phyloP scores from a whole-genome alignment of 2,888 invertebrate species.

The Parochlus steinenii region DNA sequence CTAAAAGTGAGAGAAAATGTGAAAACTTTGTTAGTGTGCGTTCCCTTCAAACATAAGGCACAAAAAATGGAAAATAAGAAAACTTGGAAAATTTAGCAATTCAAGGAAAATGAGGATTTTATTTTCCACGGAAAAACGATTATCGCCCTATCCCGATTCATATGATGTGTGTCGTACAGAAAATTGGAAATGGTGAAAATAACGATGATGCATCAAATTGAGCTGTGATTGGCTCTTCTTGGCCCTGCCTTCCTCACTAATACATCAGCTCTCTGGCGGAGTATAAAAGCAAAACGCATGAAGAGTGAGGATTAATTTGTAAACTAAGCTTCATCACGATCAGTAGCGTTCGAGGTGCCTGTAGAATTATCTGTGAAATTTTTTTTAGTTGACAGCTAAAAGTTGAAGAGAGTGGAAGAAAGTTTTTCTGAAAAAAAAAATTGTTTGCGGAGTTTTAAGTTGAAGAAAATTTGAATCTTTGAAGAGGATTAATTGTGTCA shows the following conservation, averaged over 20 bases:
- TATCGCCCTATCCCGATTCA: too few relatives aligned
- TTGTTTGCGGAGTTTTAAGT: not conserved
- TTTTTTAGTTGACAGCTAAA: not conserved
- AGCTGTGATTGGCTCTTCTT: slow-evolving; percentile 2
- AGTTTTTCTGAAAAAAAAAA: not conserved
- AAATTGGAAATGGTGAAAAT: slow-evolving; percentile 10
- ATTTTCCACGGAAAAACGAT: slow-evolving; percentile 11
- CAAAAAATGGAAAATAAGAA: not conserved
- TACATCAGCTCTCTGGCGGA: not conserved
- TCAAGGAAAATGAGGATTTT: slow-evolving; percentile 1
- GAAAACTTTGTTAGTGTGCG: slow-evolving; percentile 4
- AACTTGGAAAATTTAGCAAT: not conserved
- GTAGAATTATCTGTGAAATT: too few relatives aligned
- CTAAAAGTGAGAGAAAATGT: slow-evolving; percentile 6
- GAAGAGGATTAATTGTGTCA: not conserved
- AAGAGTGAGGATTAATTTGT: not conserved
- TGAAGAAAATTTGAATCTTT: not conserved
- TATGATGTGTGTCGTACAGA: slow-evolving; percentile 6
- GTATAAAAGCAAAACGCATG: slow-evolving; percentile 3
- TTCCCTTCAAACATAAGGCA: not conserved
- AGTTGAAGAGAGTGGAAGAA: not conserved
- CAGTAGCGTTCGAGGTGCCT: too few relatives aligned
- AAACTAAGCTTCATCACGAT: too few relatives aligned
- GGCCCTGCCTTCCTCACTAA: slow-evolving; percentile 2
- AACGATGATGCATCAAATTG: slow-evolving; percentile 8